Evolutionary conservation across 1,140 invertebrate species (phyloP).

Genomic region (Vanessa tameamea): DNA sequence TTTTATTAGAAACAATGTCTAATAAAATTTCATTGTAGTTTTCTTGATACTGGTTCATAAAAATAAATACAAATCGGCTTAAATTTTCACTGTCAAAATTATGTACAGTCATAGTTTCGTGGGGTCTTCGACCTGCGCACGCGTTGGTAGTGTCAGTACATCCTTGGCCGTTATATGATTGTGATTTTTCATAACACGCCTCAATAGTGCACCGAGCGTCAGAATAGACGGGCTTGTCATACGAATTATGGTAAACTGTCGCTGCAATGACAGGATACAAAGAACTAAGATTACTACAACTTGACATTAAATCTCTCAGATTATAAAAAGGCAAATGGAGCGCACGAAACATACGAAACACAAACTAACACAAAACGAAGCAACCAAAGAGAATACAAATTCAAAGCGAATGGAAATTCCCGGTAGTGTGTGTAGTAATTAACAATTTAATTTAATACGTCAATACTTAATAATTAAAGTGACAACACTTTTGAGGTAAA

Average conservation of each 20-base stretch:
- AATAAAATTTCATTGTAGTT: too few species aligned
- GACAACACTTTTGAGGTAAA: too few species aligned
- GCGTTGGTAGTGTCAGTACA: background rate
- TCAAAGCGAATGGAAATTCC: too few species aligned
- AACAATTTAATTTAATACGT: too few species aligned
- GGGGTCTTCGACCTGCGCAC: conserved; percentile 12
- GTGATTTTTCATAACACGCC: conserved; percentile 15
- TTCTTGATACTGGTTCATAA: background rate
- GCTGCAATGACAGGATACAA: background rate
- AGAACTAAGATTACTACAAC: background rate
- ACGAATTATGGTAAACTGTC: conserved; percentile 11
- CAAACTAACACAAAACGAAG: too few species aligned
- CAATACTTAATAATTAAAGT: too few species aligned
- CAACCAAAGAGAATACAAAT: too few species aligned
- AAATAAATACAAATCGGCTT: conserved; percentile 19
- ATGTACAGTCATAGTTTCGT: conserved; percentile 13
- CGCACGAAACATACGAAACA: too few species aligned
- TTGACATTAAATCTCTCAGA: background rate
- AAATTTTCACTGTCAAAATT: conserved; percentile 32
- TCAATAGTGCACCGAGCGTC: conserved; percentile 3
- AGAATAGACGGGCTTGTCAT: conserved; percentile 12
- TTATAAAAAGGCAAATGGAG: too few species aligned
- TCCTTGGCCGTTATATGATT: conserved; percentile 5
- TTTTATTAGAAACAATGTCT: too few species aligned
- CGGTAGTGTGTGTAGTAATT: too few species aligned